A percentile compares a stretch with the other conserved stretches of the same genome.
These are phyloP conservation scores for Lasioglossum zephyrum DNA, from an alignment of 2,888 invertebrate genomes.

Conservation along the genomic window DNA sequence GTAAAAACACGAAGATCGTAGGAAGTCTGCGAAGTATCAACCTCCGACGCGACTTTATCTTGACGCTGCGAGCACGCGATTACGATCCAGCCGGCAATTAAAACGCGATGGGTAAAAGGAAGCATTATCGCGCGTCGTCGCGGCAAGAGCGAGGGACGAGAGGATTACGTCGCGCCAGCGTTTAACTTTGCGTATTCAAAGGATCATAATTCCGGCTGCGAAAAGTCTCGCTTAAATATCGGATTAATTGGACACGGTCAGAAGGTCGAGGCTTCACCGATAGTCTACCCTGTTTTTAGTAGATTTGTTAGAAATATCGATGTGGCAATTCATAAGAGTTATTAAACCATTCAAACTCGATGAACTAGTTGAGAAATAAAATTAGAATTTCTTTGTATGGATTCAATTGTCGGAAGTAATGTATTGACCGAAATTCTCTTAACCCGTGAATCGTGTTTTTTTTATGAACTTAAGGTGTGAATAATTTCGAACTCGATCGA, in stretches of 20 bases:
- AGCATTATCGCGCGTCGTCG: slow-evolving; percentile 7
- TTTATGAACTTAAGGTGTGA: not conserved
- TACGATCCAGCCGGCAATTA: slow-evolving; percentile 10
- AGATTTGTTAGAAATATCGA: not conserved
- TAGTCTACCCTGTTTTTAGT: not conserved
- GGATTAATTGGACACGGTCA: not conserved
- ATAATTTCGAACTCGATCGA: not conserved
- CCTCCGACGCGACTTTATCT: not conserved
- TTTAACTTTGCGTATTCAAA: not conserved
- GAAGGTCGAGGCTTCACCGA: not conserved
- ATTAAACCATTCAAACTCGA: not conserved
- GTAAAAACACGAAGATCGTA: not conserved
- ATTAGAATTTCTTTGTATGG: too few species aligned
- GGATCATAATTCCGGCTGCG: not conserved
- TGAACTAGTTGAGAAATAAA: not conserved
- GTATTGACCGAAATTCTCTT: too few species aligned
- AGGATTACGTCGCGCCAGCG: not conserved
- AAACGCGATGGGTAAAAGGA: slow-evolving; percentile 2
- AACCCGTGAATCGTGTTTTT: too few species aligned
- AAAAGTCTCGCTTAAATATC: not conserved
- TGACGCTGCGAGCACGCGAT: not conserved
- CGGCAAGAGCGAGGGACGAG: not conserved
- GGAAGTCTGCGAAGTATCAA: not conserved
- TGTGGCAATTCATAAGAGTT: not conserved
- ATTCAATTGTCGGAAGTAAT: too few species aligned